These are phyloP conservation scores for Calypte anna DNA, from an alignment of 2,113 vertebrate genomes.

Conservation along the genomic window DNA sequence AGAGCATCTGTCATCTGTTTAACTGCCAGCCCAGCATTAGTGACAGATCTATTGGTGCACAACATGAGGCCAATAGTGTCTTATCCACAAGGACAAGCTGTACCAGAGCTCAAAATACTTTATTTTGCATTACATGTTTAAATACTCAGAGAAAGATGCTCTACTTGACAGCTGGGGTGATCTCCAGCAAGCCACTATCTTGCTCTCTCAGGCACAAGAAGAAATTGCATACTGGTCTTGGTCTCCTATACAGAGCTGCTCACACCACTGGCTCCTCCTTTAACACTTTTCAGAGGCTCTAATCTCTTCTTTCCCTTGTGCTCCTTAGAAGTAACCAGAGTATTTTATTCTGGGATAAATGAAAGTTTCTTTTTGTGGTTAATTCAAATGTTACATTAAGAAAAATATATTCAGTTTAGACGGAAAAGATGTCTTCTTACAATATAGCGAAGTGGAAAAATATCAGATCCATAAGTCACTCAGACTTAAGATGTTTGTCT, in stretches of 20 bases:
- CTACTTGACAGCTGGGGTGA: background rate
- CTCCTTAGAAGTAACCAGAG: background rate
- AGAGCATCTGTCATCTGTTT: too few species aligned
- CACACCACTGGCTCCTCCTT: background rate
- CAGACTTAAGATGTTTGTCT: background rate
- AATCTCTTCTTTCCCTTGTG: background rate
- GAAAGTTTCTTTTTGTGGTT: background rate
- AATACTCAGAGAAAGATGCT: background rate
- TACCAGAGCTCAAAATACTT: background rate
- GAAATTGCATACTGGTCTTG: background rate
- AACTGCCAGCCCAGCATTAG: too few species aligned
- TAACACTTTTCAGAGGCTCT: background rate
- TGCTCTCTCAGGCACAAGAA: background rate
- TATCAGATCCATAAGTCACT: background rate
- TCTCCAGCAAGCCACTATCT: background rate
- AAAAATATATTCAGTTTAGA: background rate
- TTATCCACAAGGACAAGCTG: background rate
- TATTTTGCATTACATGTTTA: background rate
- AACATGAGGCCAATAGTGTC: background rate
- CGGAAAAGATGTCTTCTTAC: background rate
- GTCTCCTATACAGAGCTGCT: background rate
- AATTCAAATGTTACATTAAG: background rate
- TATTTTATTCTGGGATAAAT: background rate
- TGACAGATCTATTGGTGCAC: too few species aligned
- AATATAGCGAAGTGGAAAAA: background rate